Evolutionary conservation across 2,888 invertebrate species (phyloP).

Genomic region (Ptychoptera contaminata): DNA sequence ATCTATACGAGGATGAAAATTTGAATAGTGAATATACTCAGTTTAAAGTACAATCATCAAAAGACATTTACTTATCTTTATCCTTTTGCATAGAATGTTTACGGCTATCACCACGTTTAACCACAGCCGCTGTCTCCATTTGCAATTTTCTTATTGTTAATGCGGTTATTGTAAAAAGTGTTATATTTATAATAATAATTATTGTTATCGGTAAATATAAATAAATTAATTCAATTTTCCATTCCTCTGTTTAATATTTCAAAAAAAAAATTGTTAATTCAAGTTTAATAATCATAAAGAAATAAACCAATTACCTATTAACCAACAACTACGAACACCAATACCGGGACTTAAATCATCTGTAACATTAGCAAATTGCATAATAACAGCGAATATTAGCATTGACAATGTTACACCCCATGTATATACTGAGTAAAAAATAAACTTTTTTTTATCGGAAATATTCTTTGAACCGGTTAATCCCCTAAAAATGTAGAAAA

Average conservation of each 20-base stretch:
- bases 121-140: conserved; percentile 25
- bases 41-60: neutral
- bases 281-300: too few relatives aligned
- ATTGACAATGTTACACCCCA: neutral
- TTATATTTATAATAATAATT: conserved; percentile 23
- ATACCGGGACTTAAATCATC: neutral
- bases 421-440: neutral
- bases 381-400: neutral
- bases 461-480: too few relatives aligned
- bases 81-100: conserved; percentile 22
- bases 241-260: conserved; percentile 7
- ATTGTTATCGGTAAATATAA: conserved; percentile 24
- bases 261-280: neutral
- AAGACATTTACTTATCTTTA: conserved; percentile 25
- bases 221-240: conserved; percentile 15
- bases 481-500: too few relatives aligned
- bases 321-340: neutral
- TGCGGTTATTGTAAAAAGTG: conserved; percentile 27
- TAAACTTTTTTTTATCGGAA: neutral
- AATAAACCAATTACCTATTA: neutral
- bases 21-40: neutral
- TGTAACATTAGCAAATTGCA: neutral
- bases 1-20: conserved; percentile 1
- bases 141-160: conserved; percentile 25
- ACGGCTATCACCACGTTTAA: conserved; percentile 24